Base-by-base conservation (phyloP, 1,140 invertebrate species). In the Zophobas atratus region DNA sequence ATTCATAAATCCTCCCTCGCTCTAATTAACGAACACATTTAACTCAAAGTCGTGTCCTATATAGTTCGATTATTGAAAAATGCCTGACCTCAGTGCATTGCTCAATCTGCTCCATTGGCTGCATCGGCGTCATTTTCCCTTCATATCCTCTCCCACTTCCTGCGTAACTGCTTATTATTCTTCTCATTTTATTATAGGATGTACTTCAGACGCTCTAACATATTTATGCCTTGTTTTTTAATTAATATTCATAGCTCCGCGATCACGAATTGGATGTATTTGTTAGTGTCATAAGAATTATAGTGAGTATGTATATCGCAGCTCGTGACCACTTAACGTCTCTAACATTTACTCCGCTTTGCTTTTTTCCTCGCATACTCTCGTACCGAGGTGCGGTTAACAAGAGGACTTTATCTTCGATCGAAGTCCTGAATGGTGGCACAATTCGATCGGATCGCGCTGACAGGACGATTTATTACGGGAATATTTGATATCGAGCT, bases 1-100 rank as follows among this genome's bases (percentile, higher is more conserved):
- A 6, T 1, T 38, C 72, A 75, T 75, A 78, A 77, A 78, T 78
- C 35, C 77, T 75, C 71, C 77, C 72, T 75, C 72, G 49, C 60
- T 70, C 41, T 70, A 72, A 77, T 77, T 77, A 77, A 73, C 74
- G 70, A 49, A 73, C 51, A 49, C 56, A 70, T 70, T 76, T 70
- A 51, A 57, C 48, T 34, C 72, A 41, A 32, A 51, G 48, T 76
- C 57, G 60, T 76, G 75, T 48, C 48, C 75, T 39, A 51, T 43
- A 76, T 76, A 8, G 51, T 71, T 6, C 43, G 20, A 70, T n/a
- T 70, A 71, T 49, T 6, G 51, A 73, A 73, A 73, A 67, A 67
- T 67, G 38, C 1, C 6, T 34, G 53, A 55, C 53, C 53, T 55
- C 20, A 20, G 20, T 20, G 20, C 20, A 8, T 67, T 51, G 49